Percentiles rank a stretch among this genome's conserved stretches.
Conservation (phyloP, 2,888 invertebrate species). For the Drosophila macrothrix region DNA sequence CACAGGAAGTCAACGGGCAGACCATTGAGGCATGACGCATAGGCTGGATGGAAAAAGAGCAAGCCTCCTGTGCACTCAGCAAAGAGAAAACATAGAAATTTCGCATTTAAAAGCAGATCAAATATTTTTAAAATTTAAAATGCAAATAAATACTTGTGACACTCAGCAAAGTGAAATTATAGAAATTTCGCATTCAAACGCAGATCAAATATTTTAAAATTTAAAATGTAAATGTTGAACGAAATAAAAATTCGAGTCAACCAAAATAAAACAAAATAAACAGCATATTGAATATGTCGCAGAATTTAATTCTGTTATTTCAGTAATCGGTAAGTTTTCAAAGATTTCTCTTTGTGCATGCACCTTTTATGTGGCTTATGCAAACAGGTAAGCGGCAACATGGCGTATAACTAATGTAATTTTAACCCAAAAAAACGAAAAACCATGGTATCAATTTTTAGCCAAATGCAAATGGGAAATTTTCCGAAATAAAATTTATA, state of each 20-base stretch:
- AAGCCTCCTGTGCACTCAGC: slow-evolving; percentile 27
- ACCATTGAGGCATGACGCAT: slow-evolving; percentile 40
- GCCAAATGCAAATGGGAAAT: slow-evolving; percentile 66
- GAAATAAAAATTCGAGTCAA: neutral
- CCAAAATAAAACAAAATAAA: neutral
- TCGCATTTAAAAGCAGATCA: neutral
- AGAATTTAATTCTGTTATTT: neutral
- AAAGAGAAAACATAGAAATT: slow-evolving; percentile 5
- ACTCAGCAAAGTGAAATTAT: slow-evolving; percentile 21
- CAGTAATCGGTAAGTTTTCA: neutral
- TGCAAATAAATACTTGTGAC: neutral
- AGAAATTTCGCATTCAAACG: neutral
- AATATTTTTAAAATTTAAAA: slow-evolving; percentile 1
- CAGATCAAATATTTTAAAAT: neutral
- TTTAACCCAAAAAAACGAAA: slow-evolving; percentile 55
- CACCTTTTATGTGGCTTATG: slow-evolving; percentile 1
- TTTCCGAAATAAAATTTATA: slow-evolving; percentile 62
- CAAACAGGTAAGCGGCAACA: slow-evolving; percentile 36
- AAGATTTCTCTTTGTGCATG: slow-evolving; percentile 34
- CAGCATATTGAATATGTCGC: neutral
- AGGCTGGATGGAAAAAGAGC: neutral
- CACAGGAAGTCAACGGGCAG: slow-evolving; percentile 62
- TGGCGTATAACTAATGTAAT: slow-evolving; percentile 69
- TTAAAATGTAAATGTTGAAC: neutral
- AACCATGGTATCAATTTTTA: slow-evolving; percentile 35